Percentiles rank a stretch among this genome's conserved stretches.
These are phyloP conservation scores for Chrysina gloriosa DNA, from an alignment of 2,888 invertebrate species.

Conservation along the genomic window DNA sequence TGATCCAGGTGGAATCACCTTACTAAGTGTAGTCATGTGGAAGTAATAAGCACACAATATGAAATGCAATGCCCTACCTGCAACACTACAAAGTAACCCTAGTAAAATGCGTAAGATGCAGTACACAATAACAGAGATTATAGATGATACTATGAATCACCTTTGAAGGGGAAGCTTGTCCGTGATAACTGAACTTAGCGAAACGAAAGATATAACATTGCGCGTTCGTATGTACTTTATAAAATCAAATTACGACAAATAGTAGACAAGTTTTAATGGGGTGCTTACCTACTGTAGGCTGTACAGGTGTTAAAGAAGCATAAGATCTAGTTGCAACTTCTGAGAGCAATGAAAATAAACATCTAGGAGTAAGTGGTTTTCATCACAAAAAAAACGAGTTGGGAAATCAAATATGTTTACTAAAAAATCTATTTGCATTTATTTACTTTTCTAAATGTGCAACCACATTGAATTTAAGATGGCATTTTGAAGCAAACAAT, in stretches of 20 bases:
- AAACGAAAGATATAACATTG: not conserved
- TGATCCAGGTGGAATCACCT: conserved; percentile 31
- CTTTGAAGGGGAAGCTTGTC: conserved; percentile 14
- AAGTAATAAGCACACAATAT: conserved; percentile 50
- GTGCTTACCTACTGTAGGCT: conserved; percentile 67
- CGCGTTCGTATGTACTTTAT: not conserved
- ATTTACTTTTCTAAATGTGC: too few relatives aligned
- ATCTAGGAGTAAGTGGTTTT: conserved; percentile 36
- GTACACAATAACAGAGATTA: conserved; percentile 40
- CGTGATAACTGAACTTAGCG: not conserved
- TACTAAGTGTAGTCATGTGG: conserved; percentile 45
- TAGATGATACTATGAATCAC: conserved; percentile 44
- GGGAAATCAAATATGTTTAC: not conserved
- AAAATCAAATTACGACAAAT: conserved; percentile 1
- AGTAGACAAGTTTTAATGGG: conserved; percentile 20
- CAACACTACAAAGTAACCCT: conserved; percentile 44
- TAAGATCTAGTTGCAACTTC: conserved; percentile 68
- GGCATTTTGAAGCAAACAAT: too few relatives aligned
- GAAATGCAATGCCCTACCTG: conserved; percentile 48
- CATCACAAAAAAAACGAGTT: conserved; percentile 14
- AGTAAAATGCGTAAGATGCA: conserved; percentile 39
- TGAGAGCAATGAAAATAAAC: conserved; percentile 57
- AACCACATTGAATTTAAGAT: too few relatives aligned
- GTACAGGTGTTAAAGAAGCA: conserved; percentile 69
- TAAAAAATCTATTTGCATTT: not conserved